phyloP scores from a whole-genome alignment of 2,113 vertebrate species.

The Sphyrna mokarran region DNA sequence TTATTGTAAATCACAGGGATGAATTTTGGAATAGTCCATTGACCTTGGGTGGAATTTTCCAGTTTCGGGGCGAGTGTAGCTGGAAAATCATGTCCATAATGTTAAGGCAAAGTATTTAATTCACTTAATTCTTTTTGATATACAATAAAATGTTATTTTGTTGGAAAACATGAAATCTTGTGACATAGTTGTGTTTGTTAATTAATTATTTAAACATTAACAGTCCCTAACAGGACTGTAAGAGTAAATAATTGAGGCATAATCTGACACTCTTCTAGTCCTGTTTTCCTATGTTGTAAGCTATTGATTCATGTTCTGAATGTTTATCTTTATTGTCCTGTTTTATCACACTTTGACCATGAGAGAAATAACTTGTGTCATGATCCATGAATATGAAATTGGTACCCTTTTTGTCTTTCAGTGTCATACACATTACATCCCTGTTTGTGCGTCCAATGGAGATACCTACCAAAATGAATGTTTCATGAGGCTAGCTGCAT shows the following conservation, averaged over 20 bases:
- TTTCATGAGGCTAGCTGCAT: conserved; percentile 83
- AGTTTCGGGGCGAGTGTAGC: no score
- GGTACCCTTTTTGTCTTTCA: conserved; percentile 50
- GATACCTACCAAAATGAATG: conserved; percentile 97
- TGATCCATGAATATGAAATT: not conserved
- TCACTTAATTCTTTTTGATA: no score
- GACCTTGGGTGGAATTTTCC: no score
- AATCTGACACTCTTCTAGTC: not conserved
- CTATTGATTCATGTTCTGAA: not conserved
- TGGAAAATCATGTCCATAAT: no score
- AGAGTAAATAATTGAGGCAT: not conserved
- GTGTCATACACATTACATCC: conserved; percentile 89
- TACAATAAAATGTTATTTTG: no score
- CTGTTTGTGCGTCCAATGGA: conserved; percentile 90
- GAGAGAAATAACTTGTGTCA: not conserved
- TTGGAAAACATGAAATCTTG: no score
- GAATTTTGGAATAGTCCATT: no score
- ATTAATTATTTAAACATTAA: no score
- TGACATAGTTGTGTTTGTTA: no score
- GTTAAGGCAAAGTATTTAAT: no score
- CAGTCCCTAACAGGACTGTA: not conserved
- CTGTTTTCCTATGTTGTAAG: not conserved
- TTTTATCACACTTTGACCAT: not conserved
- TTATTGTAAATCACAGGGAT: no score
- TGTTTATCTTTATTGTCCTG: not conserved